Base-by-base conservation (phyloP, 2,113 vertebrate genomes). In the Ceyx melanurus region DNA sequence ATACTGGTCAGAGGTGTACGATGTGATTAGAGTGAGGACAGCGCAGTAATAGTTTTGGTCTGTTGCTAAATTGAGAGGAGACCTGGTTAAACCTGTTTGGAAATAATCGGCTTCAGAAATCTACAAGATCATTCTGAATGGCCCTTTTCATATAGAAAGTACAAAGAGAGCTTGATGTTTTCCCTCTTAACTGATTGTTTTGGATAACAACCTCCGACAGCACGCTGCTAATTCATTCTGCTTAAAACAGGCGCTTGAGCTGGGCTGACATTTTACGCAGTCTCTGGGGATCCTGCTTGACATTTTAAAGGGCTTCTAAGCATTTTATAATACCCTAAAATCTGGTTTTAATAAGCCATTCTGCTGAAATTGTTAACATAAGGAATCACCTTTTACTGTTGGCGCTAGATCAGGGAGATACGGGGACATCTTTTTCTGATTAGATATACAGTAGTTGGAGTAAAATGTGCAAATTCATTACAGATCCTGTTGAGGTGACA, bases 261-360 rank as follows among this genome's bases (percentile, higher is more conserved):
- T 97, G 96, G 98, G 97, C 98, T 99, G 99, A 99, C 99, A 99
- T 99, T 99, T 99, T 98, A 98, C 95, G 96, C 98, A 94, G 98
- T 99, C 99, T 99, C 98, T 98, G 94, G 98, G 98, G 98, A 99
- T 98, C 97, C 97, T 98, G 96, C 98, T 98, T 99, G 99, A 99
- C 99, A 99, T 99, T 99, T 99, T 99, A 99, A 99, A 99, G 98
- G 99, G 99, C 98, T 99, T 99, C 98, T 99, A 99, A 99, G 99
- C 98, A 98, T 99, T 99, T 99, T 98, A 98, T 99, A 99, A 99
- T 98, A 98, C 98, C 97, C 98, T 98, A 98, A 99, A 99, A 99
- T 99, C 99, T 99, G 99, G 98, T 99, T 99, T 99, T 99, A 99
- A 99, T 99, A 99, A 99, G 98, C 95, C 98, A 97, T 96, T 98